Conservation (phyloP, 37 sponge, comb jelly and placozoan species). For the Theonella swinhoei region DNA sequence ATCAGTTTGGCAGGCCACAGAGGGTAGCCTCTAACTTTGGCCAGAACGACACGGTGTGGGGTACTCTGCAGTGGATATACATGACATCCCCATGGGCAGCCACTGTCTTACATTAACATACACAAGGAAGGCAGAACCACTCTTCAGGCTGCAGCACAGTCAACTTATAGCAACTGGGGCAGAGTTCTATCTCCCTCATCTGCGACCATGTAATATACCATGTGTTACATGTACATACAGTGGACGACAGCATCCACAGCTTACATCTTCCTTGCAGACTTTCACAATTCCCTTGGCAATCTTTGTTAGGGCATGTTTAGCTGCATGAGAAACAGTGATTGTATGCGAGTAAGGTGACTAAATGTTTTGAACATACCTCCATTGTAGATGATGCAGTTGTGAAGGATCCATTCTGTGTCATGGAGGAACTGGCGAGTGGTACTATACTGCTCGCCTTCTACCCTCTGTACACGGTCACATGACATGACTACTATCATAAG, state of each 20-base stretch:
- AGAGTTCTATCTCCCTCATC: conserved; percentile 91
- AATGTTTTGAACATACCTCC: conserved; percentile 66
- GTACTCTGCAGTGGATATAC: conserved; percentile 43
- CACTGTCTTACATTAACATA: conserved; percentile 36
- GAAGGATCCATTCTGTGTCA: conserved; percentile 95
- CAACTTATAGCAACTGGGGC: conserved; percentile 86
- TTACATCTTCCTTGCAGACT: conserved; percentile 87
- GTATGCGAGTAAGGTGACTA: neutral
- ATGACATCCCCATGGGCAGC: neutral
- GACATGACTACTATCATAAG: neutral
- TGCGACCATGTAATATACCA: neutral
- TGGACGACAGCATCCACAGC: neutral
- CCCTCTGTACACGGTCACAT: conserved; percentile 51
- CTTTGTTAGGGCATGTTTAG: conserved; percentile 80
- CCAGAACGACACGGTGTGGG: conserved; percentile 85
- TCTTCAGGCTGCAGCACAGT: conserved; percentile 77
- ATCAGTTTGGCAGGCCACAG: conserved; percentile 96
- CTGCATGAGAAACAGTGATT: conserved; percentile 23
- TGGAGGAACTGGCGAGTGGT: conserved; percentile 86
- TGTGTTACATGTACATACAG: neutral
- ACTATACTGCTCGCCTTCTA: conserved; percentile 41
- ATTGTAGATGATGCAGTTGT: conserved; percentile 98
- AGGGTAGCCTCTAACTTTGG: conserved; percentile 92
- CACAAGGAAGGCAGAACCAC: conserved; percentile 90
- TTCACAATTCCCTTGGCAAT: conserved; percentile 86